phyloP scores from a whole-genome alignment of 2,888 invertebrate genomes.

The Drosophila rellima region DNA sequence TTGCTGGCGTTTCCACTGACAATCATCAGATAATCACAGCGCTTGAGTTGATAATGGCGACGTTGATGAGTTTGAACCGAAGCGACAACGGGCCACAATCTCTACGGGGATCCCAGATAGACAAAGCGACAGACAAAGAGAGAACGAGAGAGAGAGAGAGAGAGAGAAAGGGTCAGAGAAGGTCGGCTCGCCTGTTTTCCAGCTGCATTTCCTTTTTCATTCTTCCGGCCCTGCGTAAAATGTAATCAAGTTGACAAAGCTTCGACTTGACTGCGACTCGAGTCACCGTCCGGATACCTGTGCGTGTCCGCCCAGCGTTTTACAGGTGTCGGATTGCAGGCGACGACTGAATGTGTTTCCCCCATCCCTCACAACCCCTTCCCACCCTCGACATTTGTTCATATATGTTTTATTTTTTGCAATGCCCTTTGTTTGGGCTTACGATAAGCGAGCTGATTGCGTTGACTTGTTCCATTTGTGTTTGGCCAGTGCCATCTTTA shows the following conservation, averaged over 20 bases:
- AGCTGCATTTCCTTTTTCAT: slow-evolving; percentile 25
- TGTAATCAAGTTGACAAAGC: slow-evolving; percentile 68
- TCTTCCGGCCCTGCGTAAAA: slow-evolving; percentile 65
- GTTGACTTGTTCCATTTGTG: slow-evolving; percentile 51
- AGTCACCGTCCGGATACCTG: slow-evolving; percentile 33
- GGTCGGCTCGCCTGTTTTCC: neutral
- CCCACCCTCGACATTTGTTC: neutral
- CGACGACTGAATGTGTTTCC: neutral
- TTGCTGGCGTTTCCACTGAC: slow-evolving; percentile 41
- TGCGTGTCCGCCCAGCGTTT: slow-evolving; percentile 7
- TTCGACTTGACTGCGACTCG: slow-evolving; percentile 19
- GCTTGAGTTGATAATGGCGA: slow-evolving; percentile 74
- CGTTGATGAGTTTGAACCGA: slow-evolving; percentile 67
- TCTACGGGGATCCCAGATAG: slow-evolving; percentile 7
- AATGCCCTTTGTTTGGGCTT: slow-evolving; percentile 53
- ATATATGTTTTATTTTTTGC: slow-evolving; percentile 37
- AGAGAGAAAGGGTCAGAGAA: slow-evolving; percentile 2
- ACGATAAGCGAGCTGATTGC: slow-evolving; percentile 63
- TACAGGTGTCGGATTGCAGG: slow-evolving; percentile 53
- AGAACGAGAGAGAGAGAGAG: neutral
- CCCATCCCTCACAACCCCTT: neutral
- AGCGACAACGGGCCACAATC: slow-evolving; percentile 22
- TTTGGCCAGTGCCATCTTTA: slow-evolving; percentile 42
- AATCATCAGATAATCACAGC: slow-evolving; percentile 73
- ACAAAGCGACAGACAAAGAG: neutral